Percentiles rank a stretch among this genome's conserved stretches.
phyloP scores from a whole-genome alignment of 2,888 invertebrate genomes.

The Chrysomela aeneicollis region DNA sequence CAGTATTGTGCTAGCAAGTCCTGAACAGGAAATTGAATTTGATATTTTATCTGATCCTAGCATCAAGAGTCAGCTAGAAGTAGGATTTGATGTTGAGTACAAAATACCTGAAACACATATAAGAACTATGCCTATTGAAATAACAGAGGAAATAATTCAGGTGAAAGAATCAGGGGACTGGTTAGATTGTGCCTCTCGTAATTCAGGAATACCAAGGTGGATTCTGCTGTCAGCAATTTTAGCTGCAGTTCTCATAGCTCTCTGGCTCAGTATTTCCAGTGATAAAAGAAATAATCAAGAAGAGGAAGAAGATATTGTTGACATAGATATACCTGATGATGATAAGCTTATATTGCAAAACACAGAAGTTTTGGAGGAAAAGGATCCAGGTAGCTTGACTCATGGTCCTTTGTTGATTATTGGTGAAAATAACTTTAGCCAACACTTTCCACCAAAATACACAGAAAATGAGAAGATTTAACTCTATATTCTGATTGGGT shows the following conservation, averaged over 20 bases:
- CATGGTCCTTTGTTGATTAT: conserved; percentile 27
- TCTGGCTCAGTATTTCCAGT: conserved; percentile 62
- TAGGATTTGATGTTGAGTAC: conserved; percentile 54
- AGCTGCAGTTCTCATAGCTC: conserved; percentile 61
- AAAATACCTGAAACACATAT: conserved; percentile 58
- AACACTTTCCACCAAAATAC: conserved; percentile 47
- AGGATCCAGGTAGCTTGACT: conserved; percentile 32
- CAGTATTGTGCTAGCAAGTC: conserved; percentile 48
- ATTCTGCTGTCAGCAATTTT: conserved; percentile 60
- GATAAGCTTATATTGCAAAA: conserved; percentile 41
- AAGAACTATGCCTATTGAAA: conserved; percentile 56
- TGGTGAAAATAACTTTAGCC: conserved; percentile 1
- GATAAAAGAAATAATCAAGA: conserved; percentile 46
- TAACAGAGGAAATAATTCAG: conserved; percentile 34
- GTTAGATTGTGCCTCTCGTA: conserved; percentile 60
- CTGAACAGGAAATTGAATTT: conserved; percentile 53
- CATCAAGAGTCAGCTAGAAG: conserved; percentile 54
- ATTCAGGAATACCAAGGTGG: conserved; percentile 63
- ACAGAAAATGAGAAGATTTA: conserved; percentile 48
- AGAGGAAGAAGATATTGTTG: conserved; percentile 30
- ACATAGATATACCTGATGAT: conserved; percentile 39
- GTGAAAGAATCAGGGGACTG: conserved; percentile 50
- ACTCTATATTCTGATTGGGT: background rate
- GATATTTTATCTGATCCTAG: conserved; percentile 56
- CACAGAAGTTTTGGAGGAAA: conserved; percentile 34